These are phyloP conservation scores for Drosophila quinaria DNA, from an alignment of 2,888 invertebrate species.

Conservation along the genomic window DNA sequence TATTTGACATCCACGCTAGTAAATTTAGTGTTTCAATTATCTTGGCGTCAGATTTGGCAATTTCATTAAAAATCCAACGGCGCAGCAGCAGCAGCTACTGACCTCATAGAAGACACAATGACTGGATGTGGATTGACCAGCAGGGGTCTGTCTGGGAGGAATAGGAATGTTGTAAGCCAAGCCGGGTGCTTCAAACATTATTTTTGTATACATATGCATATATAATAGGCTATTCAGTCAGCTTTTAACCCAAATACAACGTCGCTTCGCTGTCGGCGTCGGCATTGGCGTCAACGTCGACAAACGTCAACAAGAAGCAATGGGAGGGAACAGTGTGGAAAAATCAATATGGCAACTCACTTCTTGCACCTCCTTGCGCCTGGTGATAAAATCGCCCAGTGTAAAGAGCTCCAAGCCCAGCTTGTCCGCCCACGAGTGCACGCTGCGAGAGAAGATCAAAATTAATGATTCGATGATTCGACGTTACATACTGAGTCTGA, in stretches of 20 bases:
- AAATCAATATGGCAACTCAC: constrained; percentile 86
- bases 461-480: constrained; percentile 25
- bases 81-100: constrained; percentile 54
- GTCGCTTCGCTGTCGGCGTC: constrained; percentile 45
- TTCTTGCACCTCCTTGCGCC: constrained; percentile 92
- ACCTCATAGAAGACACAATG: constrained; percentile 61
- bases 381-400: constrained; percentile 92
- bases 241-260: constrained; percentile 72
- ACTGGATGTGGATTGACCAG: constrained; percentile 26
- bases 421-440: constrained; percentile 93
- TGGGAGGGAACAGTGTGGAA: constrained; percentile 58
- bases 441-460: constrained; percentile 86
- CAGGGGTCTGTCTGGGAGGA: constrained; percentile 1
- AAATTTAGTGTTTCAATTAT: constrained; percentile 6
- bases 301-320: constrained; percentile 67
- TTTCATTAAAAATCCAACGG: constrained; percentile 54
- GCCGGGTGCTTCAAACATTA: constrained; percentile 50
- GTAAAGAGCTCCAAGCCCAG: constrained; percentile 92
- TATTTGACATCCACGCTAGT: not conserved
- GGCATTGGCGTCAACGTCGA: constrained; percentile 18
- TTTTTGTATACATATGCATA: constrained; percentile 43
- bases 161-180: not conserved
- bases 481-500: not conserved
- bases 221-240: constrained; percentile 63
- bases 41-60: constrained; percentile 28